Conservation (phyloP, 2,888 invertebrate species). For the Athalia rosae region DNA sequence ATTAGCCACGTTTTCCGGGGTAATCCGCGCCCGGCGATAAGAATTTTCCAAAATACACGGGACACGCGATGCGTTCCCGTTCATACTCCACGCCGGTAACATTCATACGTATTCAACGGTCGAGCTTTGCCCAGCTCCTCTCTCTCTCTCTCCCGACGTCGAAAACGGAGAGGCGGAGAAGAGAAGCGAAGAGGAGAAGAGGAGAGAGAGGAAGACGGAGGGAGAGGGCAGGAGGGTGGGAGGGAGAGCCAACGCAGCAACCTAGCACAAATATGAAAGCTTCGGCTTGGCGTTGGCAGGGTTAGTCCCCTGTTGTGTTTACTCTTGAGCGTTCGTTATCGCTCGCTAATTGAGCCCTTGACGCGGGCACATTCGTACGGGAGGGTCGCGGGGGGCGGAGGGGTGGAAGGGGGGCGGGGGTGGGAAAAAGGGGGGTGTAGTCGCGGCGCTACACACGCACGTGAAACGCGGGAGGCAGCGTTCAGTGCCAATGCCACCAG, state of each 20-base stretch:
- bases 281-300: conserved; percentile 43
- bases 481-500: conserved; percentile 26
- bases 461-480: conserved; percentile 25
- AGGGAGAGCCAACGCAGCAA: conserved; percentile 37
- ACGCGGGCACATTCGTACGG: conserved; percentile 47
- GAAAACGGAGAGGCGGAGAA: conserved; percentile 14
- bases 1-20: conserved; percentile 36
- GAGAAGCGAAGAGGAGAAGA: conserved; percentile 8
- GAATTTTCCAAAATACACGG: conserved; percentile 13
- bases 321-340: conserved; percentile 64
- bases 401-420: conserved; percentile 5
- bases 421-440: not conserved
- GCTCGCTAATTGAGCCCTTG: conserved; percentile 65
- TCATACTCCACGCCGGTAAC: not conserved
- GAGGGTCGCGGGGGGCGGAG: not conserved
- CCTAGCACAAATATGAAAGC: conserved; percentile 49
- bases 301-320: conserved; percentile 54
- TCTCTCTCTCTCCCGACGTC: conserved; percentile 2
- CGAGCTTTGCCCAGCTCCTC: conserved; percentile 20
- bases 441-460: conserved; percentile 36
- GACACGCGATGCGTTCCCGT: not conserved
- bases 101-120: conserved; percentile 13
- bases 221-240: conserved; percentile 14
- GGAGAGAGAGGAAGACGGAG: not conserved
- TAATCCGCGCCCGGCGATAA: conserved; percentile 28